phyloP scores from a whole-genome alignment of 2,797 vertebrate species.

The Odontamblyopus lacepedii region DNA sequence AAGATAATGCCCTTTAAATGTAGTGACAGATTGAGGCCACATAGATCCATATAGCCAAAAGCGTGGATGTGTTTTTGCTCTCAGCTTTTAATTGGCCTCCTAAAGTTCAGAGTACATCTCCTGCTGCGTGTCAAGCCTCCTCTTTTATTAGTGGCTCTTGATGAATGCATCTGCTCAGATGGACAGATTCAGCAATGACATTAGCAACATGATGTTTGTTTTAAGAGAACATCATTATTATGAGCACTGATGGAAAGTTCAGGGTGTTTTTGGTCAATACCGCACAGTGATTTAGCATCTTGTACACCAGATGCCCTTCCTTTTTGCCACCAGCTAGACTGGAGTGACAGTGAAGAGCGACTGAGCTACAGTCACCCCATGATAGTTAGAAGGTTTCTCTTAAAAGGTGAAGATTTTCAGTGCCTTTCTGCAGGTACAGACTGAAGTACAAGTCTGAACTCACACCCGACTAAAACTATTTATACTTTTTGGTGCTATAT shows the following conservation, averaged over 20 bases:
- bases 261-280: not conserved
- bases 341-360: no score
- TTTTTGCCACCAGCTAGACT: no score
- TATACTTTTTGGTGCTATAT: no score
- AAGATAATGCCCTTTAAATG: slow-evolving; percentile 14
- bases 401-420: not conserved
- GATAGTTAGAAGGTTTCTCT: no score
- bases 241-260: not conserved
- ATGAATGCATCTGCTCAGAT: not conserved
- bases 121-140: slow-evolving; percentile 17
- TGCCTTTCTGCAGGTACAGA: not conserved
- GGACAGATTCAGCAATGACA: not conserved
- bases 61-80: slow-evolving; percentile 20
- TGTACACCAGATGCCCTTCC: not conserved
- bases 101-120: slow-evolving; percentile 33
- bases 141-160: slow-evolving; percentile 20
- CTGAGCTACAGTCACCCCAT: no score
- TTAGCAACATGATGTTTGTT: not conserved
- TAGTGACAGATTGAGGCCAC: slow-evolving; percentile 11
- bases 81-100: slow-evolving; percentile 27
- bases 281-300: not conserved
- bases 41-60: slow-evolving; percentile 9
- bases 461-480: not conserved
- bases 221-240: not conserved
- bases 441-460: not conserved